Conservation (phyloP, 2,113 vertebrate species). For the Calypte anna region DNA sequence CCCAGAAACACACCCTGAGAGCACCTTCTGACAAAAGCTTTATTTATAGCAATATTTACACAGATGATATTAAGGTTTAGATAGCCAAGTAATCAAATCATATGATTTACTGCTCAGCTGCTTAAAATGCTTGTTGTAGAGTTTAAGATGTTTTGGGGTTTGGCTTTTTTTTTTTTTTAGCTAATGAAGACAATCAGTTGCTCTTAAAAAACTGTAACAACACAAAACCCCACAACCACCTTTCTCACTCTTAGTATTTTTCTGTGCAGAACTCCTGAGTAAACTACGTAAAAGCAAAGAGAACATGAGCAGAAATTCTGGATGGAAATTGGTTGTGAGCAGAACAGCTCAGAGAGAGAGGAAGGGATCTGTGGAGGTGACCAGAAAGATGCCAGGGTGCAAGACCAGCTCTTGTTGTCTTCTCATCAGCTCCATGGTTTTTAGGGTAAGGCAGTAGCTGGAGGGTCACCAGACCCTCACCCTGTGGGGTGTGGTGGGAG, state of each 20-base stretch:
- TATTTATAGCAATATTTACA: not conserved
- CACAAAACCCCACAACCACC: not conserved
- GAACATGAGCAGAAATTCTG: not conserved
- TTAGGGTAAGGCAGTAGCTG: not conserved
- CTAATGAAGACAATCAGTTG: not conserved
- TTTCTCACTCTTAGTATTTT: not conserved
- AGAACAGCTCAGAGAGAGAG: not conserved
- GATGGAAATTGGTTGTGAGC: fast-evolving
- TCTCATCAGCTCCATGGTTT: fast-evolving
- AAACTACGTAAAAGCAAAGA: not conserved
- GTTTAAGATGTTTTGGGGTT: not conserved
- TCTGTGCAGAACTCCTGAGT: not conserved
- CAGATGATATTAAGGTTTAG: not conserved
- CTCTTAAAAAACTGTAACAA: not conserved
- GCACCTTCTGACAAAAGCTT: not conserved
- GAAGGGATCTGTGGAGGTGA: not conserved
- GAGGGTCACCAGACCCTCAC: fast-evolving
- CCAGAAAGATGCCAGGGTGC: not conserved
- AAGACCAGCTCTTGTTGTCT: not conserved
- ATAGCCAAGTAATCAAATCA: not conserved
- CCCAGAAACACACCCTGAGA: not conserved
- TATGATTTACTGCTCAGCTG: not conserved
- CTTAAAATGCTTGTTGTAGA: not conserved
- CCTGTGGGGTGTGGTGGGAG: not conserved
- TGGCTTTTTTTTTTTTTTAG: not conserved